phyloP scores from a whole-genome alignment of 2,888 invertebrate species.

The Biston betularia region DNA sequence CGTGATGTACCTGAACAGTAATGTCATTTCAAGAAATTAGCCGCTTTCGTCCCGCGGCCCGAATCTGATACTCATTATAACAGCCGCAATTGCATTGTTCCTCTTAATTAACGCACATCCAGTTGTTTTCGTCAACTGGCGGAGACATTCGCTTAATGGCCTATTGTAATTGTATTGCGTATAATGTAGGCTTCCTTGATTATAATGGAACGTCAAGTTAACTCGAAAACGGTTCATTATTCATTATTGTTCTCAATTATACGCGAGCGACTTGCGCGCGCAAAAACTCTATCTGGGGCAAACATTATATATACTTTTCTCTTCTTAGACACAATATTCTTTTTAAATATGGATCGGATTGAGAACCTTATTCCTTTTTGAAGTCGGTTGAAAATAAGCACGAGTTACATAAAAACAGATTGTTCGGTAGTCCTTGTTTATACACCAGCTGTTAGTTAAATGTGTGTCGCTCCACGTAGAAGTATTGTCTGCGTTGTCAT shows the following conservation, averaged over 20 bases:
- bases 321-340: too few species aligned
- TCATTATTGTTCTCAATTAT: neutral
- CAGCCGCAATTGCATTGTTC: conserved; percentile 24
- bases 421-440: too few species aligned
- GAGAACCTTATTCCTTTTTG: too few species aligned
- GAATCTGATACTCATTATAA: conserved; percentile 23
- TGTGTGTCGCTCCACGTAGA: too few species aligned
- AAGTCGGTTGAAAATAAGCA: too few species aligned
- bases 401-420: too few species aligned
- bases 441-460: too few species aligned
- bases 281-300: neutral
- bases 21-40: conserved; percentile 24
- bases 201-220: neutral
- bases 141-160: conserved; percentile 8
- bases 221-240: neutral
- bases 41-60: conserved; percentile 2
- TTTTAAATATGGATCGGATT: too few species aligned
- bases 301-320: neutral
- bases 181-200: neutral
- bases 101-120: conserved; percentile 24
- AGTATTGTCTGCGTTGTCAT: conserved; percentile 2
- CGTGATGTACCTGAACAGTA: conserved; percentile 17
- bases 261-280: neutral
- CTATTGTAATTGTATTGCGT: conserved; percentile 9
- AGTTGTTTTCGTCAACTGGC: conserved; percentile 10